Percentiles rank a stretch among this genome's conserved stretches.
Conservation (phyloP, 2,888 invertebrate genomes). For the Leuctra nigra region DNA sequence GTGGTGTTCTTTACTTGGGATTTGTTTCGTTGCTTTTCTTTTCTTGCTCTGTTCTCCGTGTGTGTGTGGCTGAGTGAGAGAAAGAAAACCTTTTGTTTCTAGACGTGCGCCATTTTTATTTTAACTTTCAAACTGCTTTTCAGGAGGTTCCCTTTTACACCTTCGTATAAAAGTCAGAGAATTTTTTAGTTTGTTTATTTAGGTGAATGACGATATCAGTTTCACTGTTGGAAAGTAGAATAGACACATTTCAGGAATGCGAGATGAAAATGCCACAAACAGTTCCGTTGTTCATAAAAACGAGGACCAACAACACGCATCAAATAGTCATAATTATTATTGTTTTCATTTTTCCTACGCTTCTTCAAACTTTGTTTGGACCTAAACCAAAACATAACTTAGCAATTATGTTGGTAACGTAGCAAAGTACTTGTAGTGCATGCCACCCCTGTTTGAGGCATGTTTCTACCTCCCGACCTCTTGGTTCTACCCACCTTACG, state of each 20-base stretch:
- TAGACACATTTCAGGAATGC: constrained; percentile 8
- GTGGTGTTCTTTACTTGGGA: constrained; percentile 6
- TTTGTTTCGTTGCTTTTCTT: not conserved
- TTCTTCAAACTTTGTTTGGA: no score
- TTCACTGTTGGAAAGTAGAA: not conserved
- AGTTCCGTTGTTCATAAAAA: not conserved
- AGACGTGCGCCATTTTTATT: not conserved
- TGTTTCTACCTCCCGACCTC: not conserved
- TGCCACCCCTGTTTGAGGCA: not conserved
- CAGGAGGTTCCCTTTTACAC: constrained; percentile 18
- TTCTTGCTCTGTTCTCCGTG: not conserved
- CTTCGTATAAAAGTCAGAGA: constrained; percentile 8
- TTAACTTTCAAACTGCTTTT: constrained; percentile 15
- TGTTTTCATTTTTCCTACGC: not conserved
- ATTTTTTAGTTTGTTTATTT: not conserved
- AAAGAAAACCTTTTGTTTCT: not conserved
- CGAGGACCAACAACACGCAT: not conserved
- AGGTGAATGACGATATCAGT: constrained; percentile 12
- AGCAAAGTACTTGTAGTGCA: not conserved
- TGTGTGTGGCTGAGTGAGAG: not conserved
- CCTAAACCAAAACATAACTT: not conserved
- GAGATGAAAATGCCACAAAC: not conserved
- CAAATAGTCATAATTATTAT: not conserved
- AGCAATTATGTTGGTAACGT: not conserved
- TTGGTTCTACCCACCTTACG: not conserved